Percentiles rank a stretch among this genome's conserved stretches.
These are phyloP conservation scores for Leptobrachium ailaonicum DNA, from an alignment of 2,113 vertebrate genomes.

Conservation along the genomic window DNA sequence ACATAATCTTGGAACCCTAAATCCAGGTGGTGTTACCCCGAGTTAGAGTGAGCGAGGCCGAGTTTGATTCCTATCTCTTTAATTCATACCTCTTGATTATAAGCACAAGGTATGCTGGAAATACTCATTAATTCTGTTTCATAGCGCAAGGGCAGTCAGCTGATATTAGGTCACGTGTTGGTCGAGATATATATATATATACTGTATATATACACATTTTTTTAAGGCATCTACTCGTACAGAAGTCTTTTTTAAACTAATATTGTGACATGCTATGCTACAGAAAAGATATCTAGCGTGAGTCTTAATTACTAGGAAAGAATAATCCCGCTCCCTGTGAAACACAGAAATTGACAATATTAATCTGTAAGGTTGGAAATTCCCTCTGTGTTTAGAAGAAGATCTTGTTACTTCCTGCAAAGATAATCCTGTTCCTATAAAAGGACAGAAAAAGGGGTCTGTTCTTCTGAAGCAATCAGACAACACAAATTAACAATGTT, in stretches of 20 bases:
- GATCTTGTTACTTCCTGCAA: conserved; percentile 15
- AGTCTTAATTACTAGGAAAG: neutral
- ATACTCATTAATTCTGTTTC: no score
- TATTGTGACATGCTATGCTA: neutral
- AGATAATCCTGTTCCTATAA: neutral
- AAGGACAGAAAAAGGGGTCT: neutral
- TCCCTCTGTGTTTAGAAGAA: conserved; percentile 2
- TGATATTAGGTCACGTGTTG: no score
- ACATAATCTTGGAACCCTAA: no score
- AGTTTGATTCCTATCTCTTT: no score
- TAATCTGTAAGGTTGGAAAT: neutral
- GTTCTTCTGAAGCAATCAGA: neutral
- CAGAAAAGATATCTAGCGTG: neutral
- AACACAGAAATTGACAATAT: neutral
- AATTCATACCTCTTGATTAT: no score
- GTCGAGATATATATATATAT: no score
- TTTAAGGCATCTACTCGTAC: no score
- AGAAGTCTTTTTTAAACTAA: neutral
- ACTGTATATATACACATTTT: no score
- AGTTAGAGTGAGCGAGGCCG: no score
- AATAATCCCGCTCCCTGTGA: neutral
- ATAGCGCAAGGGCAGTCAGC: no score
- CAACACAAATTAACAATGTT: neutral
- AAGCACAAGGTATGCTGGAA: no score
- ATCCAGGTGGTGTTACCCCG: no score